Base-by-base conservation (phyloP, 1,140 invertebrate genomes). In the Leptinotarsa texana region DNA sequence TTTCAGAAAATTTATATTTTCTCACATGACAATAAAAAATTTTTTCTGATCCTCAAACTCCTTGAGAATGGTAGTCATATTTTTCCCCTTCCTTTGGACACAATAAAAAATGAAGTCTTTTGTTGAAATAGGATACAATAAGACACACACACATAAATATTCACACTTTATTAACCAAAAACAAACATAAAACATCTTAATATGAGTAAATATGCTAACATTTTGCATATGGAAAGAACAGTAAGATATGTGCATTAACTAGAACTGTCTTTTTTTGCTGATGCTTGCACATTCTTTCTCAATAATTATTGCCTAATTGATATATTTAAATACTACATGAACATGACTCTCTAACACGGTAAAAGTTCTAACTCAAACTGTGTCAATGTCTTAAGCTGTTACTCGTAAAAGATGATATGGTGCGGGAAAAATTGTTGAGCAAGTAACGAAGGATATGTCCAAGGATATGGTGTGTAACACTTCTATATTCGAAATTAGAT, bases 101-200 rank as follows among this genome's bases (percentile, higher is more conserved):
- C 33, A 42, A 42, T 42, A 42, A 42, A 8, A 8, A 33, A 33
- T 42, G 0, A 42, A 42, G 33, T 42, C 33, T 42, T 8, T 11
- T 42, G 33, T 11, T 42, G 33, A 42, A 42, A 42, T 42, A 42
- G 33, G 33, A 42, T 42, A 42, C 33, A 42, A 42, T 42, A 42
- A 42, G 11, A 42, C 33, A 42, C 8, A 11, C 8, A 42, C 33
- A 75, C 6, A 75, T 65, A 17, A 72, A 82, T 82, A 78, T 75
- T 81, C 80, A 83, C 82, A 83, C 82, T 83, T 83, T 83, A 83
- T 83, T 82, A 81, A 82, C 75, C 80, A 80, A 81, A 82, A 83
- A 82, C 79, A 80, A 82, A 82, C 78, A 78, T 80, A 82, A 80
- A 81, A 79, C 76, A 78, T 80, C 76, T 79, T 81, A 80, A 48